Conservation (phyloP, 1,140 invertebrate genomes). For the Orius insidiosus region DNA sequence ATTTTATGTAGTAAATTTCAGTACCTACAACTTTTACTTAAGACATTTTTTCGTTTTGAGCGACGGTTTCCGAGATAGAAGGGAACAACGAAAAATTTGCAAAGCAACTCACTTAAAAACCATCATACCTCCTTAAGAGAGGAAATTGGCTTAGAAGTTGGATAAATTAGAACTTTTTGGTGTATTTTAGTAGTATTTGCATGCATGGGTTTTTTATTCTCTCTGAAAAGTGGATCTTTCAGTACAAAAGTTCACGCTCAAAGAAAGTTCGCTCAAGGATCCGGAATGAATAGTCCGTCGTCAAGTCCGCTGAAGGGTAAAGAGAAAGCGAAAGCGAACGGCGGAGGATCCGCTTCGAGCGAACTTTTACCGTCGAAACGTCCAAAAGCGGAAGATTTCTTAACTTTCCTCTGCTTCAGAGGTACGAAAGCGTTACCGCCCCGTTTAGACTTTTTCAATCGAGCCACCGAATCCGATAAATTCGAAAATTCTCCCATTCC, state of each 20-base stretch:
- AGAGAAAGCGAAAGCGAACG: conserved; percentile 27
- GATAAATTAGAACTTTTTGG: background rate
- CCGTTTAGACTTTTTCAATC: conserved; percentile 56
- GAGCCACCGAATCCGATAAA: conserved; percentile 19
- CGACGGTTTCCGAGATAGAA: no score
- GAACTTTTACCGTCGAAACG: conserved; percentile 34
- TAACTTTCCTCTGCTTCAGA: conserved; percentile 71
- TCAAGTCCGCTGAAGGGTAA: conserved; percentile 40
- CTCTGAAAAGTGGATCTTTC: conserved; percentile 16
- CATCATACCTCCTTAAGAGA: no score
- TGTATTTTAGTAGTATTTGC: background rate
- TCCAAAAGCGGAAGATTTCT: conserved; percentile 77
- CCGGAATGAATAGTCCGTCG: conserved; percentile 32
- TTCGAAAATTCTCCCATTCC: background rate
- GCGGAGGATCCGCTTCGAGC: conserved; percentile 22
- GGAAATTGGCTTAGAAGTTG: background rate
- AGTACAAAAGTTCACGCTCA: conserved; percentile 71
- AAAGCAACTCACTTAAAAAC: no score
- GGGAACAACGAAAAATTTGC: no score
- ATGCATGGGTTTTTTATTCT: conserved; percentile 2
- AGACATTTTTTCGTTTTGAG: no score
- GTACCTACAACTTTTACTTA: no score
- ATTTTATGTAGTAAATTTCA: no score
- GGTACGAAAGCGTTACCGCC: conserved; percentile 53
- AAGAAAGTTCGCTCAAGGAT: conserved; percentile 77